Conservation (phyloP, 2,888 invertebrate genomes). For the Leucophora obtusa region DNA sequence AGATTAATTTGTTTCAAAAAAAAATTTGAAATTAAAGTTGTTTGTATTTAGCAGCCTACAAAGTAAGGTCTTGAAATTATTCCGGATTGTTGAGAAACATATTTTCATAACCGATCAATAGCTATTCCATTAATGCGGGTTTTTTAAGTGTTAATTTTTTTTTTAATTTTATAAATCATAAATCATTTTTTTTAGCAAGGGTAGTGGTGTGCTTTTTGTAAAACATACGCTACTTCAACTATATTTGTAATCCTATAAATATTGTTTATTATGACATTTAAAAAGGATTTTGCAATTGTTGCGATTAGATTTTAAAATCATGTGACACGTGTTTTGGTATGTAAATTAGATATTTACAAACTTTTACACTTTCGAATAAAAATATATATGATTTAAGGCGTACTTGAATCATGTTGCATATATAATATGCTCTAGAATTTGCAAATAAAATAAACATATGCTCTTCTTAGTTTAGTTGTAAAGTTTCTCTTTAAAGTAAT, state of each 20-base stretch:
- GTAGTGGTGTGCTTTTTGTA: conserved; percentile 4
- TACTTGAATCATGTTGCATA: too few relatives aligned
- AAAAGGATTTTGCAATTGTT: conserved; percentile 61
- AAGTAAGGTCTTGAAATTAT: too few relatives aligned
- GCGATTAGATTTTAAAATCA: conserved; percentile 56
- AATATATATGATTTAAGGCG: too few relatives aligned
- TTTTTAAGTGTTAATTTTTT: conserved; percentile 15
- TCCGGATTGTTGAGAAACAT: too few relatives aligned
- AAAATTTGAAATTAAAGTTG: neutral
- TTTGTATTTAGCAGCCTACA: neutral
- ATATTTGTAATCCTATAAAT: conserved; percentile 56
- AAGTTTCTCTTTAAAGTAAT: too few relatives aligned
- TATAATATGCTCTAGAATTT: too few relatives aligned
- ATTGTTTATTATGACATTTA: conserved; percentile 60
- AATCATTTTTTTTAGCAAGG: conserved; percentile 38
- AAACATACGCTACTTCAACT: conserved; percentile 44
- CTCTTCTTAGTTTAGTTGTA: too few relatives aligned
- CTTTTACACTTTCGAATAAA: too few relatives aligned
- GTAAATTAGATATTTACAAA: conserved; percentile 50
- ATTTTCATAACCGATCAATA: neutral
- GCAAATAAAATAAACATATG: too few relatives aligned
- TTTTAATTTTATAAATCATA: conserved; percentile 44
- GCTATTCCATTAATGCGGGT: conserved; percentile 7
- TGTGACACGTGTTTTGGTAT: conserved; percentile 56
- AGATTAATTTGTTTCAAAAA: conserved; percentile 7